Percentiles rank a stretch among this genome's conserved stretches.
These are phyloP conservation scores for Melieria picta DNA, from an alignment of 2,888 invertebrate genomes.

Conservation along the genomic window DNA sequence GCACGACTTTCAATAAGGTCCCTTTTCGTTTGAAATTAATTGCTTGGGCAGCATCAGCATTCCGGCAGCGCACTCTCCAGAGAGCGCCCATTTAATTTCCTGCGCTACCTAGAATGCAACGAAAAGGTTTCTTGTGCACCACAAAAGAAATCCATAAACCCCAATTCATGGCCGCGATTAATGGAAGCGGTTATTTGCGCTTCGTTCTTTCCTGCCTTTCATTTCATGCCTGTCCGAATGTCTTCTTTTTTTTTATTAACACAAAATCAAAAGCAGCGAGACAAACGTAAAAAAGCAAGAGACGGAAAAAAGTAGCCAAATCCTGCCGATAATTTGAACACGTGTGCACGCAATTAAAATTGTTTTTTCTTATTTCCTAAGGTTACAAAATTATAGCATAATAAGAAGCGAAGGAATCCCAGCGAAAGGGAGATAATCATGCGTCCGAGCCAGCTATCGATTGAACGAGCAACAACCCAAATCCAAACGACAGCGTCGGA, in stretches of 20 bases:
- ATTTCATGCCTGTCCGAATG: no score
- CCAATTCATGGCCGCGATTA: conserved; percentile 38
- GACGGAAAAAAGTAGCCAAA: conserved; percentile 32
- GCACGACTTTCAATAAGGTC: no score
- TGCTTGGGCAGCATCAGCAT: no score
- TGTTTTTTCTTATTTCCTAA: conserved; percentile 19
- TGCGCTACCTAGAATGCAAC: no score
- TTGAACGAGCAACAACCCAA: conserved; percentile 19
- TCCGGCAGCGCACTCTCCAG: no score
- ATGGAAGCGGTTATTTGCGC: conserved; percentile 21
- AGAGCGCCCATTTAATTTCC: not conserved
- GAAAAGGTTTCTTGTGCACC: no score
- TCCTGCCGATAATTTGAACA: conserved; percentile 51
- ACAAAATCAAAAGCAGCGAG: conserved; percentile 18
- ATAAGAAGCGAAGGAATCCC: conserved; percentile 4
- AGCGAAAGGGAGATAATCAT: conserved; percentile 16
- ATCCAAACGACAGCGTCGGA: conserved; percentile 14
- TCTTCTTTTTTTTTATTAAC: not conserved
- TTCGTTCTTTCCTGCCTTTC: no score
- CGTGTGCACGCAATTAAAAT: conserved; percentile 58
- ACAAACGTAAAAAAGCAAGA: conserved; percentile 25
- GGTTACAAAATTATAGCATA: conserved; percentile 30
- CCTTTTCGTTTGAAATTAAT: no score
- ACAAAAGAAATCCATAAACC: conserved; percentile 19
- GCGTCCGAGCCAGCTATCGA: not conserved